Evolutionary conservation across 2,888 invertebrate species (phyloP), one percentile per base, ranked within the genome.

Genomic region (Phyllotreta cruciferae): DNA sequence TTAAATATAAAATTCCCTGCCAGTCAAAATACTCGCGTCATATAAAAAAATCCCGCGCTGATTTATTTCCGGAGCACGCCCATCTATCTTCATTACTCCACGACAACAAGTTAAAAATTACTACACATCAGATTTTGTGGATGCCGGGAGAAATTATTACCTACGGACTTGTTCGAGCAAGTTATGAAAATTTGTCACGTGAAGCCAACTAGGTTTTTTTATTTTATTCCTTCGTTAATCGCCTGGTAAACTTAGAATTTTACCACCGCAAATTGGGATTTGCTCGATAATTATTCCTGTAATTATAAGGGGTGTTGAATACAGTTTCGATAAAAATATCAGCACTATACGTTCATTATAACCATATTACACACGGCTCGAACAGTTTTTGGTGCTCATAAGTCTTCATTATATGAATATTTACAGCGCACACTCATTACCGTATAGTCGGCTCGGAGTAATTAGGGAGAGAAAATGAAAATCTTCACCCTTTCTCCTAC

Each of bases 391-490:
- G 24, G 39, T 55, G 36, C 34, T 56, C 41, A 60, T 57, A 67
- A 64, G 62, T 64, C 64, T 67, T 57, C 60, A 67, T 63, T 64
- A 67, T 62, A 60, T 60, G 56, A 67, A 64, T 67, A 64, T 67
- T 64, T 68, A 64, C 66, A 64, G 62, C 62, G 56, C 37, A 56
- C 54, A 54, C 66, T 62, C 62, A 66, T 66, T 66, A 66, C 62
- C 64, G 64, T 61, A 60, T 60, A 60, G 55, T 65, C 57, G 47
- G 57, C 57, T 61, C 58, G 58, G 58, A 62, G 62, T 68, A 68
- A 68, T 66, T 66, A 66, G 68, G 62, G 60, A 61, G 65, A 55
- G 63, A 61, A 67, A 67, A 67, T 65, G 62, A 63, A 66, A 67
- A 67, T 63, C 63, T 63, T 56, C 63, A 66, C 65, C 65, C 62